These are phyloP conservation scores for Phrynocephalus guinanensis DNA, from an alignment of 2,797 vertebrate species.

Conservation along the genomic window DNA sequence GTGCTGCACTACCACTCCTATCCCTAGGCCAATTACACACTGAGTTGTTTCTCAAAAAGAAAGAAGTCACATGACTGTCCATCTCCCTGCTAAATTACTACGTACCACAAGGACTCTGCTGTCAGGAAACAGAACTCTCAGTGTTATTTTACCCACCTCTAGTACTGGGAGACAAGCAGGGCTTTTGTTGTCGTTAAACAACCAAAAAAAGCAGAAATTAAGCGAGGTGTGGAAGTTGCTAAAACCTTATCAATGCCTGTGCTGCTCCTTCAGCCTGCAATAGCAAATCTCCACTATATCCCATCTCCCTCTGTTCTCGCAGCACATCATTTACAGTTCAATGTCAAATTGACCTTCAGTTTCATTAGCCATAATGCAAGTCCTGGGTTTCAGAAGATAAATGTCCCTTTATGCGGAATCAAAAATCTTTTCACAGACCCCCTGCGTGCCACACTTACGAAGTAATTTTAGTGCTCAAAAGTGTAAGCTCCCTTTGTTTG, in stretches of 20 bases:
- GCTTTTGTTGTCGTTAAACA: too few species aligned
- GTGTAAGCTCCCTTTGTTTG: constrained; percentile 63
- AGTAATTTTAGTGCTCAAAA: constrained; percentile 70
- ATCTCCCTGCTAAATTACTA: not conserved
- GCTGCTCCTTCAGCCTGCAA: not conserved
- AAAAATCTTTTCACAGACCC: constrained; percentile 53
- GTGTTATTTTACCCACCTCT: too few species aligned
- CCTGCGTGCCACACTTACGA: constrained; percentile 48
- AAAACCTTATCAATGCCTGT: not conserved
- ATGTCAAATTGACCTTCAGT: constrained; percentile 42
- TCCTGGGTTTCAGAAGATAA: constrained; percentile 40
- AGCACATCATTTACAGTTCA: constrained; percentile 18
- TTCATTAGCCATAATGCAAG: constrained; percentile 46
- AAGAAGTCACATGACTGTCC: not conserved
- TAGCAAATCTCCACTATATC: constrained; percentile 4
- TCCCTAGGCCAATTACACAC: not conserved
- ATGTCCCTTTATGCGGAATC: constrained; percentile 54
- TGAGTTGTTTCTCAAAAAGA: not conserved
- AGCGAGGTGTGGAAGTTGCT: not conserved
- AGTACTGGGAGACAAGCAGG: too few species aligned
- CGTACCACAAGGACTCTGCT: not conserved
- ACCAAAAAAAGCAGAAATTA: too few species aligned
- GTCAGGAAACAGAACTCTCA: not conserved
- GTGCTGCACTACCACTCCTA: not conserved
- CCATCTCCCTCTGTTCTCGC: constrained; percentile 14